Percentiles rank a stretch among this genome's conserved stretches.
These are phyloP conservation scores for Campopleginae sp. DNA, from an alignment of 2,888 invertebrate genomes.

Conservation along the genomic window DNA sequence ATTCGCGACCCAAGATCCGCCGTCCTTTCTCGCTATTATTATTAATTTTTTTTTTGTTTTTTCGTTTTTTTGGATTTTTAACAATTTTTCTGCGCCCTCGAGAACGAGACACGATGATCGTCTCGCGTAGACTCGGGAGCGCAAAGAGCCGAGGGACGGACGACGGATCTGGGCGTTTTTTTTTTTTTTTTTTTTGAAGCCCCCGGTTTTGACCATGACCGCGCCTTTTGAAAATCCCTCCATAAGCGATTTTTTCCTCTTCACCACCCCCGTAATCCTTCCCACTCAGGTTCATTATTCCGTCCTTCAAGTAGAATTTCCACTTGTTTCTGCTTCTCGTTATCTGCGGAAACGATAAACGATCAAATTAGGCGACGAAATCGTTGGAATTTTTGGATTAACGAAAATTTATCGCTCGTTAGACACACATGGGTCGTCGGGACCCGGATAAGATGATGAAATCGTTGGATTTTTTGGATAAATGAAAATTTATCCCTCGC, in stretches of 20 bases:
- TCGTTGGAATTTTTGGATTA: too few relatives aligned
- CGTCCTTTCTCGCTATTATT: slow-evolving; percentile 14
- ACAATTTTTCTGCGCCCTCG: neutral
- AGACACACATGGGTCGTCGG: too few relatives aligned
- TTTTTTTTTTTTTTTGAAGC: slow-evolving; percentile 51
- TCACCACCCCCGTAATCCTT: slow-evolving; percentile 99
- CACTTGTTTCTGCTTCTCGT: slow-evolving; percentile 99
- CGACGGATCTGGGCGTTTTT: slow-evolving; percentile 58
- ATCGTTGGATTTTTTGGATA: too few relatives aligned
- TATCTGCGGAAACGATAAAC: slow-evolving; percentile 87
- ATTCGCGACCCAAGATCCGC: slow-evolving; percentile 64
- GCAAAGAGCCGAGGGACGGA: neutral
- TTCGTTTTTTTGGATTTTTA: slow-evolving; percentile 20
- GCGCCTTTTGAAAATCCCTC: slow-evolving; percentile 3
- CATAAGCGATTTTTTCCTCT: neutral
- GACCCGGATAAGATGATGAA: too few relatives aligned
- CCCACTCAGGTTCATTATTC: slow-evolving; percentile 99
- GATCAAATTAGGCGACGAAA: too few relatives aligned
- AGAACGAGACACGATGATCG: neutral
- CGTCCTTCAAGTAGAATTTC: slow-evolving; percentile 99
- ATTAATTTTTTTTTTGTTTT: slow-evolving; percentile 31
- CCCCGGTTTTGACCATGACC: slow-evolving; percentile 31
- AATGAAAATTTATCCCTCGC: too few relatives aligned
- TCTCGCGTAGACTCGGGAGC: neutral
- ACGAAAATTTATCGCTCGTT: too few relatives aligned